Base-by-base conservation (phyloP, 2,888 invertebrate species). In the Andrena fulva region DNA sequence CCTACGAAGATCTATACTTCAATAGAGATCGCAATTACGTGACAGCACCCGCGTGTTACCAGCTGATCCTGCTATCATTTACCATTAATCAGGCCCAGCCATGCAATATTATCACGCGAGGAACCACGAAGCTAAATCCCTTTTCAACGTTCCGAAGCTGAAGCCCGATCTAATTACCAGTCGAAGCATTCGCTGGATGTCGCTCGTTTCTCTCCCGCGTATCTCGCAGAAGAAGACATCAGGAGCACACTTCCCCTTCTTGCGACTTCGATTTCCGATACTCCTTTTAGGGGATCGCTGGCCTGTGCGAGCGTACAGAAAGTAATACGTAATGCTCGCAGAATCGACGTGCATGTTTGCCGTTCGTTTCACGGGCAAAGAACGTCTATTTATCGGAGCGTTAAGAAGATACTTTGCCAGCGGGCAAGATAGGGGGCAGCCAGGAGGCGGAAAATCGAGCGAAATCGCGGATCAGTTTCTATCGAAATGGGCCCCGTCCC, bases 321-420 rank as follows among this genome's bases (percentile, higher is more conserved):
- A 27, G 27, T 29, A 29, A 59, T 8, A n/a, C n/a, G n/a, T 8
- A 33, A 60, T n/a, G 16, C 20, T 1, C 24, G 54, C 7, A n/a
- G 60, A 67, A 31, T 27, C 50, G 52, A 29, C 50, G 10, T 2
- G 33, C 7, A 56, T 56, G 42, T 4, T 16, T 42, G 42, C n/a
- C n/a, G 50, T 35, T 42, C 33, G 52, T 74, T 56, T 52, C 50
- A 27, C 62, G 33, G 33, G 42, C 24, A 8, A 24, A 27, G 24
- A 56, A 56, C 52, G 48, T 16, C n/a, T 24, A 62, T 70, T 76
- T 76, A 76, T 78, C 70, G 48, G 73, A 78, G 59, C 67, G 63
- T 85, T 82, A 60, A 67, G 67, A 52, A 67, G 64, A 66, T 33
- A 62, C 4, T 27, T 56, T n/a, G 27, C 48, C 10, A 59, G 54